These are phyloP conservation scores for Drosophila pandora DNA, from an alignment of 1,140 invertebrate genomes.

Conservation along the genomic window DNA sequence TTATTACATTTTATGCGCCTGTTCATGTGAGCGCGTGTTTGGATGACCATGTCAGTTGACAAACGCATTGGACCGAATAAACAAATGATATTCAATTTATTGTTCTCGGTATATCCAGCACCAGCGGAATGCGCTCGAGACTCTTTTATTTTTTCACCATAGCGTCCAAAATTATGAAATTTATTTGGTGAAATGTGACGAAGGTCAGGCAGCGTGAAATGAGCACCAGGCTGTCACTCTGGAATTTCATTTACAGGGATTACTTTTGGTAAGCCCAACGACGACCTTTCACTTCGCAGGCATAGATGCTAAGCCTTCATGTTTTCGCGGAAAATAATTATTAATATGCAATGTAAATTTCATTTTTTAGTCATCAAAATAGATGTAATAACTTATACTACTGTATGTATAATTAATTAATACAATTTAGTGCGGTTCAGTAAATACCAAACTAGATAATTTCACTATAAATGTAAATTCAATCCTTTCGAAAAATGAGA, in stretches of 20 bases:
- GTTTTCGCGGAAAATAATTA: conserved; percentile 46
- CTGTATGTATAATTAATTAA: no score
- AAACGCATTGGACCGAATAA: conserved; percentile 74
- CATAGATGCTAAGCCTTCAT: conserved; percentile 15
- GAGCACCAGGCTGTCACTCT: conserved; percentile 41
- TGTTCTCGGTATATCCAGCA: conserved; percentile 48
- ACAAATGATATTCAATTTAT: conserved; percentile 82
- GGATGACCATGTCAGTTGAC: conserved; percentile 64
- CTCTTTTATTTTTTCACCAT: conserved; percentile 13
- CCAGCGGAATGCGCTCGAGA: conserved; percentile 37
- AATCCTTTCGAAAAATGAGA: no score
- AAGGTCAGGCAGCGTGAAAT: conserved; percentile 48
- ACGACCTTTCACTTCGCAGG: conserved; percentile 52
- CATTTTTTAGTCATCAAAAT: no score
- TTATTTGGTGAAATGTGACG: conserved; percentile 44
- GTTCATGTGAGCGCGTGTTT: conserved; percentile 38
- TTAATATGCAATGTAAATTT: neutral
- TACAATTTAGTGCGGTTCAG: no score
- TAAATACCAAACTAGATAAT: no score
- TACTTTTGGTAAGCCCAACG: conserved; percentile 70
- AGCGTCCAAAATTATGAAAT: conserved; percentile 45
- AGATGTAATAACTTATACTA: no score
- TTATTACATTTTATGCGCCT: conserved; percentile 71
- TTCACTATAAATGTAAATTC: no score
- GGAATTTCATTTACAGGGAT: conserved; percentile 69